Base-by-base conservation (phyloP, 2,113 vertebrate species). In the Anas platyrhynchos region DNA sequence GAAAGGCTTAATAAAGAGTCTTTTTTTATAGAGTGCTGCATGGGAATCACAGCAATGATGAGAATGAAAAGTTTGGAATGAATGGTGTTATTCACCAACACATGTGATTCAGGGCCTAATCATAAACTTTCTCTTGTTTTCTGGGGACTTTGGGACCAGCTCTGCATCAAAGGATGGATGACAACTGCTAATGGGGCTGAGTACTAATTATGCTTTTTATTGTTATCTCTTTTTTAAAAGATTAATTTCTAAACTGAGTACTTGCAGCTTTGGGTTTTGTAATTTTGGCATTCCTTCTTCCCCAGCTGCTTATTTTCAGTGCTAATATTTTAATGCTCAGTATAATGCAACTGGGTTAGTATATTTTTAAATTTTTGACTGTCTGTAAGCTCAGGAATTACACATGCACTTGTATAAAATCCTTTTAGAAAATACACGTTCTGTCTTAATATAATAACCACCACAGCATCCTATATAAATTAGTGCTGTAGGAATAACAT, bases 321-420 rank as follows among this genome's bases (percentile, higher is more conserved):
- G 61, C 12, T 94, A 96, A 75, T 86, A 91, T 88, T 86, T 68
- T 94, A 48, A 78, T 88, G 56, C 56, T 95, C 52, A 52, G 11
- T 68, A 43, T 65, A 91, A 95, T 91, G 88, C 75, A 91, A 68
- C 34, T 41, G 31, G 61, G 27, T 67, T 90, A 81, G 46, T 52
- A 88, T 41, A 91, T 72, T 93, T 66, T 89, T 91, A 88, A 90
- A 78, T 94, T 83, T 86, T 89, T 93, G 81, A 29, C 34, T 90
- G 46, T 81, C 73, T 88, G 29, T 72, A 86, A 82, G 81, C 43
- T 95, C 61, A 68, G 76, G n/a, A 58, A 90, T 91, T 88, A 91
- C 91, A 61, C 52, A 81, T 68, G 48, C 29, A 29, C 32, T 83
- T 69, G 8, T 54, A 7, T 52, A 93, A 88, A 36, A 84, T 48